A percentile compares a stretch with the other conserved stretches of the same genome.
These are phyloP conservation scores for Eurytoma californica DNA, from an alignment of 2,888 invertebrate species.

Conservation along the genomic window DNA sequence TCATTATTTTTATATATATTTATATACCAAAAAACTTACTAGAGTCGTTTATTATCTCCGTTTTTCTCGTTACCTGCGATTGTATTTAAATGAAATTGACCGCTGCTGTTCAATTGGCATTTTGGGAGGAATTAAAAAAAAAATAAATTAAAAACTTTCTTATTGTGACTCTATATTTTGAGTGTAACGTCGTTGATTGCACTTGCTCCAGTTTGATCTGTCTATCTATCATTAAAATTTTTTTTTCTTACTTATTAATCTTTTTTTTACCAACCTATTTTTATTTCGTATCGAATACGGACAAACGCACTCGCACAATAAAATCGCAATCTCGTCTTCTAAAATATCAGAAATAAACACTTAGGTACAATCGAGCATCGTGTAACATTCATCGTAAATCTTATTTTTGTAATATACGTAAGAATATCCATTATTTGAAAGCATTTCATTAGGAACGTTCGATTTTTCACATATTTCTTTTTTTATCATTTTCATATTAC, in stretches of 20 bases:
- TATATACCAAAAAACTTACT: constrained; percentile 21
- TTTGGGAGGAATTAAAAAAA: constrained; percentile 4
- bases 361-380: constrained; percentile 50
- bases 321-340: constrained; percentile 27
- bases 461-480: constrained; percentile 27
- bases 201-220: constrained; percentile 50
- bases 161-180: background rate
- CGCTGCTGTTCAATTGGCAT: constrained; percentile 10
- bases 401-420: constrained; percentile 41
- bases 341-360: constrained; percentile 51
- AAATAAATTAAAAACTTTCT: background rate
- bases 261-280: background rate
- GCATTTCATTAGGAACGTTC: constrained; percentile 57
- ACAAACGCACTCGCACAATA: constrained; percentile 52
- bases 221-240: constrained; percentile 20
- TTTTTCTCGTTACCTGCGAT: background rate
- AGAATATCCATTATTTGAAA: constrained; percentile 55
- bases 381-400: constrained; percentile 51
- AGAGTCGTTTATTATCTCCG: background rate
- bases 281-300: constrained; percentile 9
- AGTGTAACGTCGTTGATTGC: constrained; percentile 50
- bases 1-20: background rate
- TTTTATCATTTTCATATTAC: constrained; percentile 27
- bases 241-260: background rate
- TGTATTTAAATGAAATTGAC: constrained; percentile 20